phyloP scores from a whole-genome alignment of 2,888 invertebrate species.

The Pseudococcus longispinus region DNA sequence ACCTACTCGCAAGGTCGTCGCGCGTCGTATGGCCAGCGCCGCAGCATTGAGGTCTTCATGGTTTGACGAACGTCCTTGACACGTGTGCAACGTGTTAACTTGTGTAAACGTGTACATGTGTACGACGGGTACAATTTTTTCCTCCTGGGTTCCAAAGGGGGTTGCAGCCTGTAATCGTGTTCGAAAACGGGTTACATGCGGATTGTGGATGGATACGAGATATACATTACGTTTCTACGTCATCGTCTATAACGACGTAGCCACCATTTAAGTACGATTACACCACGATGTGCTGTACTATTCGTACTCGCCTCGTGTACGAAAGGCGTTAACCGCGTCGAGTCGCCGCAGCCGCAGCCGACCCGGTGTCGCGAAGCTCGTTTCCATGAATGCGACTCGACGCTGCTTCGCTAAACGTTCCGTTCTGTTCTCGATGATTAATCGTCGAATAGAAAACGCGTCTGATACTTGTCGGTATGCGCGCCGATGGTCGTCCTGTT shows the following conservation, averaged over 20 bases:
- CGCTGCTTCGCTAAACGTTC: background rate
- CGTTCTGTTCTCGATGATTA: slow-evolving; percentile 7
- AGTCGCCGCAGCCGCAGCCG: slow-evolving; percentile 12
- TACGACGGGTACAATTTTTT: background rate
- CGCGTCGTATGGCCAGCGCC: background rate
- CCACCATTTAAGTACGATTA: too few species aligned
- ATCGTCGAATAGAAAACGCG: background rate
- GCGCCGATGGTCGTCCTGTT: background rate
- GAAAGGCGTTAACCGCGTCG: slow-evolving; percentile 34
- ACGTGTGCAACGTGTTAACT: background rate
- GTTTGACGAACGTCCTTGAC: slow-evolving; percentile 34
- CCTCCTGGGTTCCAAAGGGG: background rate
- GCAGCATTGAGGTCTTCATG: background rate
- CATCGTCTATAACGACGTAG: background rate
- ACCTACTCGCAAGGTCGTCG: slow-evolving; percentile 8
- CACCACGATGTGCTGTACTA: background rate
- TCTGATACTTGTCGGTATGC: background rate
- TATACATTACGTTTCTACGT: too few species aligned
- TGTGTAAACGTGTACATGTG: background rate
- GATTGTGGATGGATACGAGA: background rate
- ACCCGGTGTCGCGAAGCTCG: background rate
- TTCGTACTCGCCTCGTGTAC: background rate
- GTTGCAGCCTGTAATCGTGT: background rate
- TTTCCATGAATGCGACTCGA: background rate
- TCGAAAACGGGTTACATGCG: background rate